These are phyloP conservation scores for Turritopsis dohrnii DNA, from an alignment of 30 jellyfish, hydroid and myxozoan species.

Conservation along the genomic window DNA sequence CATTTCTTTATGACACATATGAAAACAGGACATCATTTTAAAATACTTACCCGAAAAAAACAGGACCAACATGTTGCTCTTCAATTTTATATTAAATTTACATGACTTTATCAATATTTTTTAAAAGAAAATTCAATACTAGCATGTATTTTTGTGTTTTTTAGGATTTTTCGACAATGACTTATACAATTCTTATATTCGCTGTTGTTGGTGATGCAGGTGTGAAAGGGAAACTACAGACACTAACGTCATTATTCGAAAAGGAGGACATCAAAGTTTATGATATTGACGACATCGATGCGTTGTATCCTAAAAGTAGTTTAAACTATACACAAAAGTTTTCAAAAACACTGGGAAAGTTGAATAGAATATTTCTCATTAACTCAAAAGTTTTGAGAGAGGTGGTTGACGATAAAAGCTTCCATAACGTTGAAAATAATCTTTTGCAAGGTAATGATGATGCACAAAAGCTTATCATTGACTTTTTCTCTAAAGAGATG, in stretches of 20 bases:
- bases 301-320: background rate
- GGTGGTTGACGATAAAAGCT: background rate
- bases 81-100: too few species aligned
- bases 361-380: background rate
- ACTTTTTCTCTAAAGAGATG: background rate
- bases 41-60: background rate
- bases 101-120: too few species aligned
- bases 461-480: background rate
- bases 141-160: background rate
- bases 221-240: background rate
- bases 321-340: background rate
- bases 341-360: background rate
- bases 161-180: background rate
- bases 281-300: background rate
- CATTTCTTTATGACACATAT: background rate
- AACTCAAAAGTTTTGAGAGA: background rate
- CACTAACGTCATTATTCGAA: background rate
- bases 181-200: background rate
- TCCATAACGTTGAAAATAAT: background rate
- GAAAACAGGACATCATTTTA: background rate
- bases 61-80: too few species aligned
- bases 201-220: background rate
- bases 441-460: background rate
- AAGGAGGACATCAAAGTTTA: background rate
- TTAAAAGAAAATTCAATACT: background rate